Percentiles rank a stretch among this genome's conserved stretches.
Conservation (phyloP, 2,888 invertebrate genomes). For the Torymus texanus region DNA sequence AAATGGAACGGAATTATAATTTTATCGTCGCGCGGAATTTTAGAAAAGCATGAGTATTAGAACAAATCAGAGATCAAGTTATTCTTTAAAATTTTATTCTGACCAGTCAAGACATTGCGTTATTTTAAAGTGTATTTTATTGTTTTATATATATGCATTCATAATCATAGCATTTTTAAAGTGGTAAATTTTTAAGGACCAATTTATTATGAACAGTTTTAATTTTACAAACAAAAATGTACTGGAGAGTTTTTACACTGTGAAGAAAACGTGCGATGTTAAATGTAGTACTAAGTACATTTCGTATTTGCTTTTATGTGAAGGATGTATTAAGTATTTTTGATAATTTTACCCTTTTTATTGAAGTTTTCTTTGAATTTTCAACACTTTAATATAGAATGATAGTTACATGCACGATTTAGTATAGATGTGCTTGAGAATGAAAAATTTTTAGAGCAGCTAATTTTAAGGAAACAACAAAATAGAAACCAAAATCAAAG, state of each 20-base stretch:
- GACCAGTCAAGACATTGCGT: constrained; percentile 11
- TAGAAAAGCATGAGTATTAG: constrained; percentile 2
- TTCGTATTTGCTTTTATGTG: constrained; percentile 36
- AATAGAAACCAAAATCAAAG: constrained; percentile 35
- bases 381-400: too few relatives aligned
- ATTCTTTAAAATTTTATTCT: constrained; percentile 18
- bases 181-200: constrained; percentile 45
- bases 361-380: constrained; percentile 18
- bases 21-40: constrained; percentile 16
- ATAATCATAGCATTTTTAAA: constrained; percentile 28
- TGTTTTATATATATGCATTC: constrained; percentile 22
- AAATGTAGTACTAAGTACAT: constrained; percentile 15
- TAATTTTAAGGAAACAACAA: constrained; percentile 23
- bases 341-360: constrained; percentile 51
- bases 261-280: constrained; percentile 8
- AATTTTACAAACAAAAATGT: constrained; percentile 29
- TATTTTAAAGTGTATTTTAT: constrained; percentile 19
- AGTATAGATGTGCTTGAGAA: too few relatives aligned
- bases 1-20: constrained; percentile 30
- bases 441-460: too few relatives aligned
- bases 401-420: too few relatives aligned
- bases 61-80: constrained; percentile 9
- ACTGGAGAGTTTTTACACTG: constrained; percentile 35
- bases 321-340: constrained; percentile 41
- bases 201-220: constrained; percentile 41